Base-by-base conservation (phyloP, 2,797 vertebrate genomes). In the Phataginus tricuspis region DNA sequence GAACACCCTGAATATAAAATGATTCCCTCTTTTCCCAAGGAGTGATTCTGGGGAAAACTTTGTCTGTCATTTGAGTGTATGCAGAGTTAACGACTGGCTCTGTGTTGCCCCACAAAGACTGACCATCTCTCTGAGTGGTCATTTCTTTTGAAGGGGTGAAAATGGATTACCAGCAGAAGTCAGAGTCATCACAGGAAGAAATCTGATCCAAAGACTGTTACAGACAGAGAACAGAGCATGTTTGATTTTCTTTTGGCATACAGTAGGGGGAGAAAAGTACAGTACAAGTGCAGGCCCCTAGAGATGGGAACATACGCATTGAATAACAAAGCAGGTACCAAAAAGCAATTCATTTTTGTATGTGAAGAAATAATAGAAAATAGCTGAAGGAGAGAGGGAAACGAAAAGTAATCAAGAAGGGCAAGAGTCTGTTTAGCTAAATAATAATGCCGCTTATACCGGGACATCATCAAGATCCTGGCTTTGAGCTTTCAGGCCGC, bases 311-410 rank as follows among this genome's bases (percentile, higher is more conserved):
- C 34, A 12, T 39, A 23, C 27, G 68, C 31, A 9, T 19, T 75
- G 49, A 72, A 64, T 97, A 87, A 94, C 31, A 84, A 80, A 87
- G 34, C n/a, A 45, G 84, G 39, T 71, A 63, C 37, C 66, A 49
- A 45, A 86, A 86, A n/a, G 19, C 51, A 77, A n/a, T 92, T 12
- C 53, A 74, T 27, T 34, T 84, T 13, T 59, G 29, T 5, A 1
- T 39, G 11, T 51, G 53, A 92, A 71, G 66, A 89, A 80, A 88
- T 31, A 71, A 21, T 18, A 45, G 53, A 59, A 45, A 83, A 25
- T 42, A 77, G 53, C 21, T 71, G 61, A 91, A 51, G 19, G 39
- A 69, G 86, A 84, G 7, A 9, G 21, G 25, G 61, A 75, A 34
- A 10, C 72, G 84, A 68, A 64, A 69, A 86, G 5, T 59, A 68